Evolutionary conservation across 2,113 vertebrate genomes (phyloP).

Genomic region (Mobula birostris): DNA sequence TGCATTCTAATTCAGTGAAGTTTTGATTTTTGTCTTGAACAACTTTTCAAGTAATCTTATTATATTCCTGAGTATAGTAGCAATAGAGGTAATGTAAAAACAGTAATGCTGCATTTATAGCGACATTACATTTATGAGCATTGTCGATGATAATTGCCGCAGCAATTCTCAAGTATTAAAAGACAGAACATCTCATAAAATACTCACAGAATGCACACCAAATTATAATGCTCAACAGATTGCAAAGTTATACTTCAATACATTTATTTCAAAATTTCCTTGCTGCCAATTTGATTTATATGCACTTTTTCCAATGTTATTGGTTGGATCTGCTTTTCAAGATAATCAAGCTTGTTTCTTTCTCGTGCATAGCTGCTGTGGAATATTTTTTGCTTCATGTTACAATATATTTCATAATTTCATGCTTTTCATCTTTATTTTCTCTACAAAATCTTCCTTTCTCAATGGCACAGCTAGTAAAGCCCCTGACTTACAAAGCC

Average conservation of each 20-base stretch:
- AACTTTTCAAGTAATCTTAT: background rate
- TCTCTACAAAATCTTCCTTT: background rate
- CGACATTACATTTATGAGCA: background rate
- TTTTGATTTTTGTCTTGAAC: background rate
- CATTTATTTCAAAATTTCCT: background rate
- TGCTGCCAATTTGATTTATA: background rate
- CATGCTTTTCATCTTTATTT: background rate
- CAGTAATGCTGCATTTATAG: background rate
- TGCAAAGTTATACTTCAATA: background rate
- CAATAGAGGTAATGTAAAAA: background rate
- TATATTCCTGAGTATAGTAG: background rate
- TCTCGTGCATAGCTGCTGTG: background rate
- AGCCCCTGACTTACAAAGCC: too few relatives aligned
- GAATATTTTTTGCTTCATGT: background rate
- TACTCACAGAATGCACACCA: background rate
- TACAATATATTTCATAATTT: background rate
- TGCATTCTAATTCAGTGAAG: background rate
- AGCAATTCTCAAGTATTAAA: background rate
- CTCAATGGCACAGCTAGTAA: background rate
- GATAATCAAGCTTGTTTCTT: background rate
- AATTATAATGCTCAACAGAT: background rate
- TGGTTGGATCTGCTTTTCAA: background rate
- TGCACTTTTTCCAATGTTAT: background rate
- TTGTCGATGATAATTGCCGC: background rate
- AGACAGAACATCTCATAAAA: background rate